Conservation (phyloP, 1,140 invertebrate species). For the Plectrocnemia conspersa region DNA sequence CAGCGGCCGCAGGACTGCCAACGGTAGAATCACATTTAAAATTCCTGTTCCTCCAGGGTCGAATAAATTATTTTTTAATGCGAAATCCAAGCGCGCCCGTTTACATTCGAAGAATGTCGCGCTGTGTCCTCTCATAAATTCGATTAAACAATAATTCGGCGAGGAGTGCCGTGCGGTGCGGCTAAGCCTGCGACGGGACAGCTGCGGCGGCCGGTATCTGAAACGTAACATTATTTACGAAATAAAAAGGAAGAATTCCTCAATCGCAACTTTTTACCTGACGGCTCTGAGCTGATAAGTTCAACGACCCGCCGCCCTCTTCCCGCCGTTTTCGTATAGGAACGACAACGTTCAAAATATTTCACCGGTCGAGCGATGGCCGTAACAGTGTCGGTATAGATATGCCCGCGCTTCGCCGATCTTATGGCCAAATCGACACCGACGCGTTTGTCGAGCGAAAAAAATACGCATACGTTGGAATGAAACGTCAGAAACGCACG, state of each 20-base stretch:
- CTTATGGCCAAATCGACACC: background rate
- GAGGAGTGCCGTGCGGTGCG: constrained; percentile 1
- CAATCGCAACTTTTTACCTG: constrained; percentile 33
- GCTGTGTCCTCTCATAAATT: no score
- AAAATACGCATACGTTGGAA: background rate
- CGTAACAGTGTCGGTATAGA: background rate
- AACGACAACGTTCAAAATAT: constrained; percentile 25
- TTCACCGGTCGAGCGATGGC: constrained; percentile 9
- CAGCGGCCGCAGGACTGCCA: no score
- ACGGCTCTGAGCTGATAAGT: constrained; percentile 14
- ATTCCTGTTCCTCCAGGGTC: no score
- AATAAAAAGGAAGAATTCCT: constrained; percentile 32
- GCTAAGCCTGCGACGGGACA: no score
- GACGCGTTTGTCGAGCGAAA: background rate
- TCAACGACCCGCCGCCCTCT: constrained; percentile 21
- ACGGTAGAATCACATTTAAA: no score
- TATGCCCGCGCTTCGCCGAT: background rate
- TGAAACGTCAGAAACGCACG: background rate
- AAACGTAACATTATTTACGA: constrained; percentile 23
- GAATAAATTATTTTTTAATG: no score
- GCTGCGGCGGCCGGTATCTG: constrained; percentile 6
- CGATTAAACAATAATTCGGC: no score
- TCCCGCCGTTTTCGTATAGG: constrained; percentile 9
- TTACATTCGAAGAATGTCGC: no score
- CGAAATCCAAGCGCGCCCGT: no score